phyloP scores from a whole-genome alignment of 1,140 invertebrate genomes.

The Drosophila pandora region DNA sequence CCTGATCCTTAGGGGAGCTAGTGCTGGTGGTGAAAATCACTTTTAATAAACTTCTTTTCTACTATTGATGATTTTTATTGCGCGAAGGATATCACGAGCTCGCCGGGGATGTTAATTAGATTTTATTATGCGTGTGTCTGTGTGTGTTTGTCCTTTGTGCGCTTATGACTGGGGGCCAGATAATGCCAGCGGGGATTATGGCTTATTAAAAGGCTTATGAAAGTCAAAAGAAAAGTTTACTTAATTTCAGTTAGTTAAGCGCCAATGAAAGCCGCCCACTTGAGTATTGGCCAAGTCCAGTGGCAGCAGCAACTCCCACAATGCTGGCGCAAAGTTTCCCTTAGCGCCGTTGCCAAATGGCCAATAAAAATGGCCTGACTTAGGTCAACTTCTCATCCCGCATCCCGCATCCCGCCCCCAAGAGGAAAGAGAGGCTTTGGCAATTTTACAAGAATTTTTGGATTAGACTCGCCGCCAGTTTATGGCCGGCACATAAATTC shows the following conservation, averaged over 20 bases:
- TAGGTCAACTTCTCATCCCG: constrained; percentile 36
- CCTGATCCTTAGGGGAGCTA: constrained; percentile 9
- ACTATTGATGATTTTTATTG: constrained; percentile 79
- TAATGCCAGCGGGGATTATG: constrained; percentile 75
- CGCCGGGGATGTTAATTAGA: constrained; percentile 75
- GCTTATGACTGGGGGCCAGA: constrained; percentile 27
- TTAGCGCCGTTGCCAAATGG: constrained; percentile 62
- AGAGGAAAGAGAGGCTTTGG: constrained; percentile 27
- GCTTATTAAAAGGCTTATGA: constrained; percentile 82
- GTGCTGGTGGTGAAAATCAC: constrained; percentile 68
- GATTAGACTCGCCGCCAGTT: constrained; percentile 65
- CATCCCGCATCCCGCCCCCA: too few relatives aligned
- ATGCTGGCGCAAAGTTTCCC: constrained; percentile 42
- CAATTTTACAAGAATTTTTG: constrained; percentile 71
- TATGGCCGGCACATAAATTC: constrained; percentile 72
- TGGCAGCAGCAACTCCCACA: constrained; percentile 6
- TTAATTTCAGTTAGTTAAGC: constrained; percentile 82
- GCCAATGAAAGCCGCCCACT: constrained; percentile 76
- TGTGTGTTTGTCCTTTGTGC: constrained; percentile 51
- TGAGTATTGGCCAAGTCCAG: constrained; percentile 70
- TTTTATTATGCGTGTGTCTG: constrained; percentile 66
- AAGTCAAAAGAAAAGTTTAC: constrained; percentile 82
- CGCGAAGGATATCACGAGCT: constrained; percentile 59
- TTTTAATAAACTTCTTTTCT: constrained; percentile 78
- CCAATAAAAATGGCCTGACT: constrained; percentile 66